Conservation (phyloP, 2,113 vertebrate species). For the Scortum barcoo region DNA sequence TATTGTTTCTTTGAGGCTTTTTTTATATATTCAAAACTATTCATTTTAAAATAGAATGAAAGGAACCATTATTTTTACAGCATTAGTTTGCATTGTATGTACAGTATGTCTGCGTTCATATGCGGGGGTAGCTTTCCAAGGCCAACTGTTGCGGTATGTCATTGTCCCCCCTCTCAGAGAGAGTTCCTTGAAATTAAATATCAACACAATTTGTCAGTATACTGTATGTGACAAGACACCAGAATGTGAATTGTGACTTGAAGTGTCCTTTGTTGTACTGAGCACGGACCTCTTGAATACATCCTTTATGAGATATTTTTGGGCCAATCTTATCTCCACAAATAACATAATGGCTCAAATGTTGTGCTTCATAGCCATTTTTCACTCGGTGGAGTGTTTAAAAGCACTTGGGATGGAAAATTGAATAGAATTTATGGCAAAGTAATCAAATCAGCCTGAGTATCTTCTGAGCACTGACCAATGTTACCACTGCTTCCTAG, state of each 20-base stretch:
- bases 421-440: slow-evolving; percentile 50
- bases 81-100: not conserved
- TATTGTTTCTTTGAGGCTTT: too few species aligned
- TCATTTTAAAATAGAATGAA: not conserved
- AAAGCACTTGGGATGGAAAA: slow-evolving; percentile 48
- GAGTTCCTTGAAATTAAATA: not conserved
- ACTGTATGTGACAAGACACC: too few species aligned
- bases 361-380: slow-evolving; percentile 40
- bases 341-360: slow-evolving; percentile 28
- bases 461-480: slow-evolving; percentile 78
- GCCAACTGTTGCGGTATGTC: not conserved
- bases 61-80: not conserved
- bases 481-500: slow-evolving; percentile 57
- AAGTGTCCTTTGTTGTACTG: not conserved
- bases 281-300: slow-evolving; percentile 8
- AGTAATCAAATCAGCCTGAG: slow-evolving; percentile 61
- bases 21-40: too few species aligned
- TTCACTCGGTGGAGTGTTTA: slow-evolving; percentile 32
- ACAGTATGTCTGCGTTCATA: not conserved
- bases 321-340: not conserved
- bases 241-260: not conserved
- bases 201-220: not conserved
- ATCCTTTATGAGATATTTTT: slow-evolving; percentile 2
- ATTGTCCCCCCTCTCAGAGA: not conserved
- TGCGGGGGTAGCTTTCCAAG: not conserved